Base-by-base conservation (phyloP, 2,797 vertebrate genomes). In the Propithecus deckenii region DNA sequence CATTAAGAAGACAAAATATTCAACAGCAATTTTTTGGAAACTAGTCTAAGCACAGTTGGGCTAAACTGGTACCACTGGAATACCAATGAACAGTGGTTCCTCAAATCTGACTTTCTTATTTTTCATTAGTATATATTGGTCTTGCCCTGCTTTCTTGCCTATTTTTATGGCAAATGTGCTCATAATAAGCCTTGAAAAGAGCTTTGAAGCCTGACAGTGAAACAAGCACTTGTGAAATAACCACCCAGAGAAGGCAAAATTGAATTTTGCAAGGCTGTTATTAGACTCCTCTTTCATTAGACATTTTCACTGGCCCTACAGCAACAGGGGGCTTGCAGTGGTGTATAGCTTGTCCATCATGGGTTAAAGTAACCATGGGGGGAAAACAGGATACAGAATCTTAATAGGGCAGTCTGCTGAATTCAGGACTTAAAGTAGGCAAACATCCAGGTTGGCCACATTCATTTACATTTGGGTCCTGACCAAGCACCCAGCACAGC, bases 101-200 rank as follows among this genome's bases (percentile, higher is more conserved):
- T 78, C 52, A 55, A 61, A 75, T 76, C 76, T 13, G 48, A 46
- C n/a, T 35, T 86, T 90, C 14, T 8, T 28, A 86, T 91, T 96
- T 96, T 71, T 95, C 96, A 48, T 88, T 72, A 61, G 55, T 65
- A 75, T 50, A 69, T 85, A 87, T 25, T 89, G 79, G 22, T 63
- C 91, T 95, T 94, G 48, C 35, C 63, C 91, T 94, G 22, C 4
- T 48, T 96, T 91, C 28, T 48, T 94, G 94, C 95, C 57, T 57
- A 89, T 96, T 97, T 97, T 92, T 85, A 78, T 98, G 91, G 93
- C 69, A 96, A 83, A 90, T 38, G 75, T 96, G 55, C 63, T 95
- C 78, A 75, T 57, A 91, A 76, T 92, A 97, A 93, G 18, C 38
- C 65, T 95, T 93, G 50, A 71, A 96, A 92, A 93, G 52, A 74